Conservation (phyloP, 1,140 invertebrate genomes). For the Neodiprion fabricii region DNA sequence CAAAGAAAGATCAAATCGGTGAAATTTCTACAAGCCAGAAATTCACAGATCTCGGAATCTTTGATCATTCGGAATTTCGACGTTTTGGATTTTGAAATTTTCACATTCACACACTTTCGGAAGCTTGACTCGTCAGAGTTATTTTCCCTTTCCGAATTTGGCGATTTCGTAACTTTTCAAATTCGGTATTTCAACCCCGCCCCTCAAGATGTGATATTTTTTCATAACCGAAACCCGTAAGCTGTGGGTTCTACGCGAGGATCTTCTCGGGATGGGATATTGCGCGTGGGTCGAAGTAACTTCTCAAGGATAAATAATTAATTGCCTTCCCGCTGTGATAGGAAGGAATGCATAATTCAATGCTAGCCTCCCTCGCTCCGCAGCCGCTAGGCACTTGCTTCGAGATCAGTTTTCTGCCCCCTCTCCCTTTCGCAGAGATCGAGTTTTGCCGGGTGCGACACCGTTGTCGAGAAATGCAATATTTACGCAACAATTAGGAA, state of each 20-base stretch:
- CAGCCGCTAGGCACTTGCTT: neutral
- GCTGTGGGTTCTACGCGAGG: neutral
- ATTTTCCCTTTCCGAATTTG: too few species aligned
- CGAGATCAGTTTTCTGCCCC: neutral
- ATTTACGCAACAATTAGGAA: conserved; percentile 7
- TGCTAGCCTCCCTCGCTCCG: neutral
- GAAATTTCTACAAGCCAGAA: too few species aligned
- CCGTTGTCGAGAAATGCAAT: conserved; percentile 2
- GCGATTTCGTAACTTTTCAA: too few species aligned
- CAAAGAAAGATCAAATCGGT: too few species aligned
- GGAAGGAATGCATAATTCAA: conserved; percentile 7
- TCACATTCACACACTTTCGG: too few species aligned
- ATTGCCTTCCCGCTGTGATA: neutral
- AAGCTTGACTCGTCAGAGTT: too few species aligned
- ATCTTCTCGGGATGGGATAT: neutral
- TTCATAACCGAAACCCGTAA: too few species aligned
- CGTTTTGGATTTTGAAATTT: too few species aligned
- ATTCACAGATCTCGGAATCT: too few species aligned
- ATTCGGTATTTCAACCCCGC: too few species aligned
- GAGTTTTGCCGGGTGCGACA: neutral
- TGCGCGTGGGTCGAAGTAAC: neutral
- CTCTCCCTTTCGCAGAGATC: neutral
- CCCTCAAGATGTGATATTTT: too few species aligned
- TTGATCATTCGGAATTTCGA: too few species aligned
- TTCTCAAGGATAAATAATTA: conserved; percentile 6